Evolutionary conservation across 2,113 vertebrate species (phyloP).

Genomic region (Haplochromis vanheusdeni): DNA sequence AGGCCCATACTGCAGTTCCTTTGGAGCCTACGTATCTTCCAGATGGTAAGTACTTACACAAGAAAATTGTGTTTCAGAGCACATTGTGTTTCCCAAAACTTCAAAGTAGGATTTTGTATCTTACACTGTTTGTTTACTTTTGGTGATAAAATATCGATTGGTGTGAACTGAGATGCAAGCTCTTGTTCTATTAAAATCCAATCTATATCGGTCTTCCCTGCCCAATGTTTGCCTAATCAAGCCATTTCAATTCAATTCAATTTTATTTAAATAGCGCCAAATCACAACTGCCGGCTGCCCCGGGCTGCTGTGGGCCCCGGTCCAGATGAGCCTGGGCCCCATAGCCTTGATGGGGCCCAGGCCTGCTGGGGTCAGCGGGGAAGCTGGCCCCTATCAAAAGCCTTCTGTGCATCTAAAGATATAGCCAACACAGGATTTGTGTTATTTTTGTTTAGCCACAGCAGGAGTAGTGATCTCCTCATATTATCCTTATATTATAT

Average conservation of each 20-base stretch:
- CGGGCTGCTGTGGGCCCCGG: not conserved
- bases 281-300: not conserved
- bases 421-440: not conserved
- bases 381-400: not conserved
- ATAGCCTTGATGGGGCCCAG: not conserved
- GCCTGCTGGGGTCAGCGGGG: not conserved
- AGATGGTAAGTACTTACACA: constrained; percentile 53
- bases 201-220: not conserved
- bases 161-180: not conserved
- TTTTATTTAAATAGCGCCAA: not conserved
- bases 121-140: not conserved
- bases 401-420: not conserved
- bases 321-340: not conserved
- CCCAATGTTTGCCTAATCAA: not conserved
- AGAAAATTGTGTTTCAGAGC: not conserved
- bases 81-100: not conserved
- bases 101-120: not conserved
- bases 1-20: constrained; percentile 60
- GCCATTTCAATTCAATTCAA: not conserved
- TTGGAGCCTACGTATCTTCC: constrained; percentile 60
- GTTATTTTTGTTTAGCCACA: not conserved
- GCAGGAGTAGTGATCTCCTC: not conserved
- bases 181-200: not conserved
- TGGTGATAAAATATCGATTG: not conserved
- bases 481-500: not conserved